Percentiles rank a stretch among this genome's conserved stretches.
phyloP scores from a whole-genome alignment of 2,113 vertebrate species.

The Brachyhypopomus occidentalis region DNA sequence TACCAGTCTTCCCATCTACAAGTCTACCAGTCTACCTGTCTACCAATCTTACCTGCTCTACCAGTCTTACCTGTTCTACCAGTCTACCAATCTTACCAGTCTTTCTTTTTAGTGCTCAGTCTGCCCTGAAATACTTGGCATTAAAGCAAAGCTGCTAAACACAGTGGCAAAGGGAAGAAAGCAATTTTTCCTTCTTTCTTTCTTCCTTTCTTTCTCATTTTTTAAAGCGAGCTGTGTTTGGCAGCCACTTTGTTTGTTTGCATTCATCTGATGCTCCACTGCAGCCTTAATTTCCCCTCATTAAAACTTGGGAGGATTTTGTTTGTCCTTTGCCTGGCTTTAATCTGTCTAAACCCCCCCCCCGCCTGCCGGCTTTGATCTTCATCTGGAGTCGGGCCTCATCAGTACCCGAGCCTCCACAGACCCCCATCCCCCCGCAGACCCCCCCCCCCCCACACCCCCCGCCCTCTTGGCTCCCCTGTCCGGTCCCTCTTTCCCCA shows the following conservation, averaged over 20 bases:
- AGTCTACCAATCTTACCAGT: not conserved
- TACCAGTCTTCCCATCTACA: no score
- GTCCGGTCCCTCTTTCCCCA: no score
- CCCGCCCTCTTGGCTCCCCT: not conserved
- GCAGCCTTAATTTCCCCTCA: conserved; percentile 48
- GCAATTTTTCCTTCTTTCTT: not conserved
- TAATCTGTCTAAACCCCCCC: conserved; percentile 50
- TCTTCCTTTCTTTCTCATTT: not conserved
- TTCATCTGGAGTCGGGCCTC: conserved; percentile 30
- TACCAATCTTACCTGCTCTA: not conserved
- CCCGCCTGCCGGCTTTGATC: conserved; percentile 48
- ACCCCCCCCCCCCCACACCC: not conserved
- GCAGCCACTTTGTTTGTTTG: conserved; percentile 37
- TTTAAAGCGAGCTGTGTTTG: conserved; percentile 14
- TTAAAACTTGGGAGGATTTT: conserved; percentile 43
- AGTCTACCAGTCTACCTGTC: no score
- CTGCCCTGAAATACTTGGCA: not conserved
- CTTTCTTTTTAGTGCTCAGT: not conserved
- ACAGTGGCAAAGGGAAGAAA: not conserved
- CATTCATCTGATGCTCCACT: conserved; percentile 32
- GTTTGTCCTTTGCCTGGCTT: conserved; percentile 49
- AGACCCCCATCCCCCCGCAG: not conserved
- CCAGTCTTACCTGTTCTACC: not conserved
- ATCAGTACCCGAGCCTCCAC: not conserved
- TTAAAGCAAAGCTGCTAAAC: not conserved